Conservation (phyloP, 2,113 vertebrate genomes). For the Bujurquina vittata region DNA sequence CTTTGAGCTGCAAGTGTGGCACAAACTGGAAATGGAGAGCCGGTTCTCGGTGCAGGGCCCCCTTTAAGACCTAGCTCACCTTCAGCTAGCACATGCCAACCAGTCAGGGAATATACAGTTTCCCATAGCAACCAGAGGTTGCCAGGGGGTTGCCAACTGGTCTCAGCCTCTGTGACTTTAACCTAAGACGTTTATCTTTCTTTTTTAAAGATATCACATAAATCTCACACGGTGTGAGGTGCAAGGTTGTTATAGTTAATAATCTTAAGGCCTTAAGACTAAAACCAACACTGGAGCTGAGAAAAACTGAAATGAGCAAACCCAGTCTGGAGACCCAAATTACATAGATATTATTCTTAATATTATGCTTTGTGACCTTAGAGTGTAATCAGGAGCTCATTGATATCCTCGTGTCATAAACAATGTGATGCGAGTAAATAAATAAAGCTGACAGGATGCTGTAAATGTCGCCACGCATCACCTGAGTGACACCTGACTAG, state of each 20-base stretch:
- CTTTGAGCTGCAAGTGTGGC: not conserved
- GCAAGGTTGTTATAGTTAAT: too few relatives aligned
- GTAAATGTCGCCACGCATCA: conserved; percentile 28
- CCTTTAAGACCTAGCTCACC: not conserved
- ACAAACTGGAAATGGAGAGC: not conserved
- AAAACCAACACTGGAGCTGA: too few relatives aligned
- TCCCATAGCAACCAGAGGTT: not conserved
- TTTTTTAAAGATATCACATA: not conserved
- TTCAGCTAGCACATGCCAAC: not conserved
- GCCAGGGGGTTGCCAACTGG: not conserved
- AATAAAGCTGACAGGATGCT: conserved; percentile 2
- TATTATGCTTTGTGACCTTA: not conserved
- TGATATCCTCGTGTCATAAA: not conserved
- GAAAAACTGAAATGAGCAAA: too few relatives aligned
- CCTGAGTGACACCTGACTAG: conserved; percentile 52
- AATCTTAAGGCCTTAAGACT: too few relatives aligned
- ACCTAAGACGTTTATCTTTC: not conserved
- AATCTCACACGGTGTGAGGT: not conserved
- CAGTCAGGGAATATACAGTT: not conserved
- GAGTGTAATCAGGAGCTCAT: not conserved
- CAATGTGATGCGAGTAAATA: not conserved
- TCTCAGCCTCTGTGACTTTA: not conserved
- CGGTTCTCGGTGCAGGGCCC: not conserved
- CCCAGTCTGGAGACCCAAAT: too few relatives aligned
- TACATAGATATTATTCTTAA: not conserved